Base-by-base conservation (phyloP, 2,888 invertebrate species). In the Agrochola lota region DNA sequence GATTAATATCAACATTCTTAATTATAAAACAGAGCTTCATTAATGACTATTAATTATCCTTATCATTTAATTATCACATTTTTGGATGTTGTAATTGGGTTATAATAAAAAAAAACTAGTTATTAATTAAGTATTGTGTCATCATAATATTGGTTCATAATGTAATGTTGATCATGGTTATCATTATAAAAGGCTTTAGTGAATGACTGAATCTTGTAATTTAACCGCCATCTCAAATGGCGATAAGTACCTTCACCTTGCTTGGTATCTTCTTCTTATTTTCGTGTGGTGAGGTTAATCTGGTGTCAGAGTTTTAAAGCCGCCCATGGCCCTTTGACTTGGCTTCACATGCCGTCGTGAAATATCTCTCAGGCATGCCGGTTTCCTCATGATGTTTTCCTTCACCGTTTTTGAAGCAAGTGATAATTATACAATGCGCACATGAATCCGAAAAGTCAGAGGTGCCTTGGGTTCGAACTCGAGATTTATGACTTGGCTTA, bases 1-100 rank as follows among this genome's bases (percentile, higher is more conserved):
- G 81, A 55, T 81, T 59, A 35, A 55, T 69, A 81, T 83, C 57
- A 26, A 55, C 15, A 57, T 62, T 23, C 26, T 40, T 83, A 63
- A 67, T 60, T 72, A 59, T 52, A 64, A 60, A 55, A 77, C 26
- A 55, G 43, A 70, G 40, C 12, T 63, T 46, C 35, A 69, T 71
- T 43, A 49, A 67, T 35, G 12, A 35, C 52, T 15, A 55, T 83
- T 70, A 67, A 81, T 73, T 66, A 83, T 15, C 23, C 40, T 79
- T 84, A 79, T 73, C 69, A 17, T 70, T 62, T 1, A n/a, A 55
- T 64, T 49, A 81, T 83, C 59, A 77, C 15, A 57, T 59, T 46
- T 62, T 73, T 15, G 8, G 3, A 71, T 55, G 40, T 69, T 60
- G 30, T 60, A 40, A 59, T 57, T 49, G 60, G 55, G 6, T 57